phyloP scores from a whole-genome alignment of 2,888 invertebrate genomes.

The Labia minor region DNA sequence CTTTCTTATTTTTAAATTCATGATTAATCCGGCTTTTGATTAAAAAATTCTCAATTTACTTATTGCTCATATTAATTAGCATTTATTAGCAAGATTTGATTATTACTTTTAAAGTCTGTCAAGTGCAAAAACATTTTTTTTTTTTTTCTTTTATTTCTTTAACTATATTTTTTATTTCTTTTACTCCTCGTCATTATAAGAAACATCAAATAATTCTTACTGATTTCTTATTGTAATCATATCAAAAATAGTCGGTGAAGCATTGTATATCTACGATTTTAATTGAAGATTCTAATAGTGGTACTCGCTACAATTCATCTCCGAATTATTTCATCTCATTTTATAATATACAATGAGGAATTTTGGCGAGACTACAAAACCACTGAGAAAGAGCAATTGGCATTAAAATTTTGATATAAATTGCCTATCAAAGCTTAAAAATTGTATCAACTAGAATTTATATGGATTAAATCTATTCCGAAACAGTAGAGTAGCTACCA shows the following conservation, averaged over 20 bases:
- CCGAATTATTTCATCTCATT: background rate
- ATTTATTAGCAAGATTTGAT: no score
- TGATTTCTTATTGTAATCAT: background rate
- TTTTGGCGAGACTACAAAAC: background rate
- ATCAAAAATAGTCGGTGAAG: conserved; percentile 1
- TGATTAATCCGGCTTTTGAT: no score
- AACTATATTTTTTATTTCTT: background rate
- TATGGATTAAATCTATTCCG: background rate
- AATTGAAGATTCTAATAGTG: background rate
- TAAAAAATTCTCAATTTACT: no score
- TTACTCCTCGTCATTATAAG: background rate
- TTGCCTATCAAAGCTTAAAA: conserved; percentile 7
- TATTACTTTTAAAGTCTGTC: no score
- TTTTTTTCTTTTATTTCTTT: background rate
- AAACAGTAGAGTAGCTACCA: background rate
- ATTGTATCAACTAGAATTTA: background rate
- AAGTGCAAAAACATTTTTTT: background rate
- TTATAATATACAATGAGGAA: background rate
- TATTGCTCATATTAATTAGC: no score
- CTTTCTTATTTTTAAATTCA: no score
- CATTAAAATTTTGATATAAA: background rate
- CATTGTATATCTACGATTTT: background rate
- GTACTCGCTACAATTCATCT: background rate
- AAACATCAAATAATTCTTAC: background rate
- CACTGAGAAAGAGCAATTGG: conserved; percentile 1